Base-by-base conservation (phyloP, 2,113 vertebrate species). In the Pan paniscus region DNA sequence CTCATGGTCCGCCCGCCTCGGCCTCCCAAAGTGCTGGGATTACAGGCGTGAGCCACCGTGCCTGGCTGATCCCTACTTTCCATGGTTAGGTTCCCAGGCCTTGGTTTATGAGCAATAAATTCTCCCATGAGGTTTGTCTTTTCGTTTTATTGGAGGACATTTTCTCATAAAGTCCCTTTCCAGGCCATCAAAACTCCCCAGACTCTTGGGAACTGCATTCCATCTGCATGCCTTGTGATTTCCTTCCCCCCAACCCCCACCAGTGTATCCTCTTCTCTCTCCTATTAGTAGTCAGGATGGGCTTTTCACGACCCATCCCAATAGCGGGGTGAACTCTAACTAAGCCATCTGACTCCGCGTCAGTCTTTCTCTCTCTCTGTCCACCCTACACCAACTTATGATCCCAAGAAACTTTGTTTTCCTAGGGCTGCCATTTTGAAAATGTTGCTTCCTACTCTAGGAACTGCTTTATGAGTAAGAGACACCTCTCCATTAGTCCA, bases 111-210 rank as follows among this genome's bases (percentile, higher is more conserved):
- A 97, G 59, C 83, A 87, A 85, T 90, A 96, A 94, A 96, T 97
- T 97, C 79, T 81, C 94, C 40, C 73, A 59, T 81, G 75, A 93
- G 20, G 79, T 95, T 98, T 97, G 86, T 89, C 86, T 96, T 97
- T 90, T 93, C 61, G 52, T 97, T 97, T 98, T 97, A 96, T 78
- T 95, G 75, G 68, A 61, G 68, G 92, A 91, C 84, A 23, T 86
- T 97, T 94, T 64, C 92, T 82, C 87, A 97, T 94, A 95, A 97
- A 97, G 82, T 89, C 81, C 59, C 35, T 89, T 82, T 94, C 48
- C 27, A 50, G 86, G 59, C 90, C 82, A 83, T 91, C 89, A 57
- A 93, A 52, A 67, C 48, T 67, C 55, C 59, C 72, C 16, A 92
- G 52, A 82, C 83, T 93, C 83, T 93, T 92, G 92, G 46, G 75